A percentile compares a stretch with the other conserved stretches of the same genome.
Evolutionary conservation across 2,888 invertebrate species (phyloP).

Genomic region (Meghimatium bilineatum): DNA sequence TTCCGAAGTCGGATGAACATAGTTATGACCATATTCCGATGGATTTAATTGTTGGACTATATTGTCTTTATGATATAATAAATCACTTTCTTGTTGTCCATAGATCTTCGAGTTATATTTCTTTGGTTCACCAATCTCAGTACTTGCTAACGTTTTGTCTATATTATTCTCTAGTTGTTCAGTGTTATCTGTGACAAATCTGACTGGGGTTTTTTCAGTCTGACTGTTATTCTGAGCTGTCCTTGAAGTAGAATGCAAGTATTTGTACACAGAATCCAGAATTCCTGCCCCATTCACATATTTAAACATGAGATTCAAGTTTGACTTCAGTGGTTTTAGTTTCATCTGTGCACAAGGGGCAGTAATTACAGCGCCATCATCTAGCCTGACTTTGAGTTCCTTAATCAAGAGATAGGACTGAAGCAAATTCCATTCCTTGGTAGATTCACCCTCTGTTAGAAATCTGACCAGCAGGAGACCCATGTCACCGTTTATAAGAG

Average conservation of each 20-base stretch:
- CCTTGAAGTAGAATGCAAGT: background rate
- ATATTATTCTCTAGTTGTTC: background rate
- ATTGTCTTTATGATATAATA: no score
- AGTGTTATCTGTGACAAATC: background rate
- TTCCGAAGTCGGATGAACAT: background rate
- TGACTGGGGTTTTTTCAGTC: background rate
- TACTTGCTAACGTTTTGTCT: background rate
- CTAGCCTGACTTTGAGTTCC: conserved; percentile 53
- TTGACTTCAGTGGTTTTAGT: conserved; percentile 13
- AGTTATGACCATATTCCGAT: no score
- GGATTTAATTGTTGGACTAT: no score
- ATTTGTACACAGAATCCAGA: background rate
- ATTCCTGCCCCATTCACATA: background rate
- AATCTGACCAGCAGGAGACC: conserved; percentile 62
- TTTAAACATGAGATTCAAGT: background rate
- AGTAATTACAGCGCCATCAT: conserved; percentile 34
- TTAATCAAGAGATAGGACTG: conserved; percentile 63
- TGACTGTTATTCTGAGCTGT: background rate
- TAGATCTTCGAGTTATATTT: background rate
- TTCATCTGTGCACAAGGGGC: conserved; percentile 59
- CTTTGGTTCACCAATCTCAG: background rate
- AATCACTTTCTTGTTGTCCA: background rate
- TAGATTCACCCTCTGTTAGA: conserved; percentile 64
- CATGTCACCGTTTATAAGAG: conserved; percentile 62
- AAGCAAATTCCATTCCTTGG: conserved; percentile 55